Percentiles rank a stretch among this genome's conserved stretches.
phyloP scores from a whole-genome alignment of 2,888 invertebrate species.

The Chrysomela aeneicollis region DNA sequence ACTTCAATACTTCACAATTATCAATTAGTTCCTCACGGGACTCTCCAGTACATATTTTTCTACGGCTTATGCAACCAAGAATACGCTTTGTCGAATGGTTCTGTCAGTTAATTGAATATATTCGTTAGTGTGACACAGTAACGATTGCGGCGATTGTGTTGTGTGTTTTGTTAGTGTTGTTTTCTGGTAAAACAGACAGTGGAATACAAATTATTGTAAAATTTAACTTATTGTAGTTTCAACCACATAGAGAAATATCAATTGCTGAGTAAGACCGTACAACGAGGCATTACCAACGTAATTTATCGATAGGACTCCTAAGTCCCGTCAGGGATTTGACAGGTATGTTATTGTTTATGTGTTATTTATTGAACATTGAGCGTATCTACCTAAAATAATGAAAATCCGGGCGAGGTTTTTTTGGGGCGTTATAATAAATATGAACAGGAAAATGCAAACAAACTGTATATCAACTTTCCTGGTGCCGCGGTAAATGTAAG shows the following conservation, averaged over 20 bases:
- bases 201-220: slow-evolving; percentile 15
- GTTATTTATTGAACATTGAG: slow-evolving; percentile 7
- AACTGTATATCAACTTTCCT: too few relatives aligned
- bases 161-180: slow-evolving; percentile 20
- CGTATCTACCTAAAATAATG: slow-evolving; percentile 4
- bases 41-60: slow-evolving; percentile 14
- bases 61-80: slow-evolving; percentile 14
- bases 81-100: slow-evolving; percentile 12
- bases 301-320: slow-evolving; percentile 17
- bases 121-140: slow-evolving; percentile 16
- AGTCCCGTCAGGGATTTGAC: slow-evolving; percentile 19
- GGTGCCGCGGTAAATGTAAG: too few relatives aligned
- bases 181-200: slow-evolving; percentile 21
- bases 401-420: too few relatives aligned
- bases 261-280: slow-evolving; percentile 16
- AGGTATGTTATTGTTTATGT: slow-evolving; percentile 15
- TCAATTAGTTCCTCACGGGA: slow-evolving; percentile 8
- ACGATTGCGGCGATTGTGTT: slow-evolving; percentile 18
- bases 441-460: too few relatives aligned
- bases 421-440: too few relatives aligned
- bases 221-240: slow-evolving; percentile 16
- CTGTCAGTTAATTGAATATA: slow-evolving; percentile 19
- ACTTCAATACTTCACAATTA: slow-evolving; percentile 10
- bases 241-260: slow-evolving; percentile 18
- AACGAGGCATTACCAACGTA: slow-evolving; percentile 16